These are phyloP conservation scores for fruit fly (Drosophila melanogaster) DNA, from an alignment of 1,140 invertebrate genomes.

Conservation along the genomic window Release_6_plus_ISO1_MT NT_033777.3:17774001-17774500, in stretches of 20 bases:
- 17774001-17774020: constrained; percentile 73
- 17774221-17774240: constrained; percentile 72
- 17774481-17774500: constrained; percentile 34
- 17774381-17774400: constrained; percentile 11
- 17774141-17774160: constrained; percentile 35
- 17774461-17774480: constrained; percentile 27
- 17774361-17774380: constrained; percentile 28
- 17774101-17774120: constrained; percentile 39
- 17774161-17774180: constrained; percentile 29
- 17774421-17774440: neutral
- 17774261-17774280: constrained; percentile 83
- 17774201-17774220: constrained; percentile 65
- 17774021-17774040: constrained; percentile 77
- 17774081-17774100: constrained; percentile 16
- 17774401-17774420: constrained; percentile 36
- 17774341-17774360: constrained; percentile 25
- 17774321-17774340: constrained; percentile 1
- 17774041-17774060: constrained; percentile 78
- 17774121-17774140: constrained; percentile 32
- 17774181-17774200: constrained; percentile 45
- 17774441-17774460: constrained; percentile 20
- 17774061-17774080: constrained; percentile 49
- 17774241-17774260: constrained; percentile 80
- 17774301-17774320: constrained; percentile 12
- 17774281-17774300: constrained; percentile 66